Base-by-base conservation (phyloP, 2,888 invertebrate genomes). In the Euclidia mi region DNA sequence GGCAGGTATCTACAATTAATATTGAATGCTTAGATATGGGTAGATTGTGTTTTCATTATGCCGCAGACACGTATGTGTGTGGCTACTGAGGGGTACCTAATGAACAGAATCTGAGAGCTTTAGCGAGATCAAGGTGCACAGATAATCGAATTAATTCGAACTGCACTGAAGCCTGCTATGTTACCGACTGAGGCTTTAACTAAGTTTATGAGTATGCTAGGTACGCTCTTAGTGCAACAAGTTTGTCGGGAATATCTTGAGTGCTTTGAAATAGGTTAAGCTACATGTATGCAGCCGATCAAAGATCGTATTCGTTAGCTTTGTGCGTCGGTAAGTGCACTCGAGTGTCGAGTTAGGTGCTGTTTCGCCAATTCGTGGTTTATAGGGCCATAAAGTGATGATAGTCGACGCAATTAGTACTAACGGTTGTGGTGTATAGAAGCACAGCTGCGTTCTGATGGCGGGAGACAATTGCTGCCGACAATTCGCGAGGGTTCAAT, bases 81-180 rank as follows among this genome's bases (percentile, higher is more conserved):
- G 67, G 53, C 49, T 68, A 25, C 20, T 25, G 2, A 25, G 20
- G 2, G 7, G 3, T 25, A 25, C 64, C 78, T 84, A 89, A 90
- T 88, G 85, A 85, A 88, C 87, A 85, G 88, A 89, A 90, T 89
- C 87, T 79, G 81, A 81, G 85, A 83, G 87, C 84, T 86, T 86
- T 84, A 87, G 84, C 71, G 78, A 87, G 86, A 91, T 91, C 88
- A 88, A 92, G 93, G 93, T 93, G 93, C 88, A 81, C 86, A 88
- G 89, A 89, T 94, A 94, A 94, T 94, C 87, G 88, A 94, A 93
- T 94, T 92, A 94, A 92, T 92, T 87, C 87, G 87, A 82, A 87
- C 89, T 85, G 87, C 88, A 87, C 77, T 83, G 87, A 83, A 89
- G 89, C 88, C 87, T 81, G 84, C 89, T 82, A 84, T 87, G 88